Percentiles rank a stretch among this genome's conserved stretches.
phyloP scores from a whole-genome alignment of 2,888 invertebrate species.

The Pristionchus japonicus region DNA sequence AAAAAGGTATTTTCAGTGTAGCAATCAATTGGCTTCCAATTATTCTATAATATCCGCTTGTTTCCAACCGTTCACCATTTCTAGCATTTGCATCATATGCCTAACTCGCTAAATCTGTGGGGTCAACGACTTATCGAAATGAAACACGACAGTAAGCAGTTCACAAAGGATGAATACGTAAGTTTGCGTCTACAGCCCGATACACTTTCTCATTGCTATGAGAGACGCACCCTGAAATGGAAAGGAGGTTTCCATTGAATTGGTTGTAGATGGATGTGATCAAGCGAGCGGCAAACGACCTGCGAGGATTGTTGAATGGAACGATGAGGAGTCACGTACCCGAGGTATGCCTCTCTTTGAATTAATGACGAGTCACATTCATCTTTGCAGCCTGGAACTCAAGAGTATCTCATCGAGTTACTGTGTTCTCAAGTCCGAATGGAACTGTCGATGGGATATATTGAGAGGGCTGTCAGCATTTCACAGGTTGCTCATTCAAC shows the following conservation, averaged over 20 bases:
- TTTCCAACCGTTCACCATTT: background rate
- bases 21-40: background rate
- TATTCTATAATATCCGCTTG: background rate
- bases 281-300: background rate
- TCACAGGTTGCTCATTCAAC: background rate
- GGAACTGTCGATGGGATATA: constrained; percentile 21
- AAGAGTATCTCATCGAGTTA: background rate
- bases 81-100: constrained; percentile 14
- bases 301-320: background rate
- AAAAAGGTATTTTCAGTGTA: background rate
- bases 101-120: constrained; percentile 14
- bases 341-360: background rate
- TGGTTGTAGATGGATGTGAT: constrained; percentile 4
- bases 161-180: background rate
- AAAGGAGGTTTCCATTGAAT: background rate
- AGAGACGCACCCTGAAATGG: background rate
- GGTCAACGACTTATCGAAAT: background rate
- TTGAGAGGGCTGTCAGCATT: background rate
- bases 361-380: background rate
- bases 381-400: background rate
- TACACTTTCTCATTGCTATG: background rate
- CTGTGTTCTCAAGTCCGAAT: background rate
- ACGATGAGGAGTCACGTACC: constrained; percentile 33
- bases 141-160: background rate
- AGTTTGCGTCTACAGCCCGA: background rate